These are phyloP conservation scores for Eurosta solidaginis DNA, from an alignment of 1,140 invertebrate genomes.

Conservation along the genomic window DNA sequence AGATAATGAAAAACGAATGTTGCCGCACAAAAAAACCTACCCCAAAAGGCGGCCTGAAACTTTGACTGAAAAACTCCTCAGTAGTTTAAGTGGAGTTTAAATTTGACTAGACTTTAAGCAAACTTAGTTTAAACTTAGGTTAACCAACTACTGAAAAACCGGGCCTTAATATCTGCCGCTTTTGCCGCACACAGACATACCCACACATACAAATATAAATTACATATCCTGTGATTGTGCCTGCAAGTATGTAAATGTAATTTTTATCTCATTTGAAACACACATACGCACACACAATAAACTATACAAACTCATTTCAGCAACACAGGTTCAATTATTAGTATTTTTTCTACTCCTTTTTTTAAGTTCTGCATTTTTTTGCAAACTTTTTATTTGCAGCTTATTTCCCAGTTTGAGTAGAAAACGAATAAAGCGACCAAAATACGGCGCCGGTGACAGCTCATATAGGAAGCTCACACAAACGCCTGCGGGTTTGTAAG, in stretches of 20 bases:
- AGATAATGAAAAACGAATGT: too few species aligned
- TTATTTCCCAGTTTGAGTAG: neutral
- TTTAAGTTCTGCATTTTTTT: too few species aligned
- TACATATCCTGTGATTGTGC: neutral
- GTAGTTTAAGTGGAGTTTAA: too few species aligned
- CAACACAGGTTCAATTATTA: too few species aligned
- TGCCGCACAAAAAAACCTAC: too few species aligned
- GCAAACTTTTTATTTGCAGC: neutral
- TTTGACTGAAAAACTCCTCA: too few species aligned
- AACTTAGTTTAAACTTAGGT: too few species aligned
- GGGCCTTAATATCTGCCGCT: neutral
- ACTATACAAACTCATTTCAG: neutral
- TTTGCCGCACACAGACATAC: neutral
- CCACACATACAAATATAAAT: neutral
- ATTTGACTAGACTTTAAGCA: too few species aligned
- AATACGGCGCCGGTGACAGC: slow-evolving; percentile 16
- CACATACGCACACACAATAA: neutral
- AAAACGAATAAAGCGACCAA: neutral
- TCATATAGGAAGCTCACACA: neutral
- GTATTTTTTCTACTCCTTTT: neutral
- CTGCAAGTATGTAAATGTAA: slow-evolving; percentile 18
- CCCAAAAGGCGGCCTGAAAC: too few species aligned
- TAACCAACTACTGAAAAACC: too few species aligned
- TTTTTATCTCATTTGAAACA: neutral
- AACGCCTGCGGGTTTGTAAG: neutral